phyloP scores from a whole-genome alignment of 2,888 invertebrate species.

The Eupelmus urozonus region DNA sequence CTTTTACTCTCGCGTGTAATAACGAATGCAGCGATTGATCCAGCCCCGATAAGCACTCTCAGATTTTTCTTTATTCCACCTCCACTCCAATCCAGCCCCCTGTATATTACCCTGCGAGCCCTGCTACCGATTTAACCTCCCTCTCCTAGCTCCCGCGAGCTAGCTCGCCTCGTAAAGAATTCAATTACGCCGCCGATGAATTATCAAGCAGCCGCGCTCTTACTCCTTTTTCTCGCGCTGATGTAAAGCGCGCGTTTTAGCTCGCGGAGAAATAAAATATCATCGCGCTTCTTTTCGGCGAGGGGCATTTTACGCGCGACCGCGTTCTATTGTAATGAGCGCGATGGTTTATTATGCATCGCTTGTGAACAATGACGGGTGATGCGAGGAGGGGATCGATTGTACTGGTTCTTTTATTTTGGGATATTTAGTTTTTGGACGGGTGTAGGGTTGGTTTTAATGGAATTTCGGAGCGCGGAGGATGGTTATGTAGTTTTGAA shows the following conservation, averaged over 20 bases:
- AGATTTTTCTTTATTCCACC: constrained; percentile 20
- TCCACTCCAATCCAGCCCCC: no score
- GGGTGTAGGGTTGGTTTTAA: background rate
- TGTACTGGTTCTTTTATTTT: background rate
- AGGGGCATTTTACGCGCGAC: constrained; percentile 1
- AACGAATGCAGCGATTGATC: no score
- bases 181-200: constrained; percentile 58
- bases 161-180: constrained; percentile 54
- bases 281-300: constrained; percentile 20
- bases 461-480: background rate
- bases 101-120: no score
- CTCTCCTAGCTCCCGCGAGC: background rate
- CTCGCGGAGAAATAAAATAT: constrained; percentile 50
- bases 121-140: no score
- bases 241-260: constrained; percentile 34
- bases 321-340: constrained; percentile 29
- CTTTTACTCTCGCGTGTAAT: no score
- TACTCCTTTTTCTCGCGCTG: background rate
- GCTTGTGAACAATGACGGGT: constrained; percentile 36
- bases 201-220: constrained; percentile 48
- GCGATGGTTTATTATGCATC: constrained; percentile 50
- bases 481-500: background rate
- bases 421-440: background rate
- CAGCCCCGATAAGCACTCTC: background rate
- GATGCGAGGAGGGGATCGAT: constrained; percentile 12